Evolutionary conservation across 2,113 vertebrate species (phyloP).

Genomic region (Nothobranchius furzeri): DNA sequence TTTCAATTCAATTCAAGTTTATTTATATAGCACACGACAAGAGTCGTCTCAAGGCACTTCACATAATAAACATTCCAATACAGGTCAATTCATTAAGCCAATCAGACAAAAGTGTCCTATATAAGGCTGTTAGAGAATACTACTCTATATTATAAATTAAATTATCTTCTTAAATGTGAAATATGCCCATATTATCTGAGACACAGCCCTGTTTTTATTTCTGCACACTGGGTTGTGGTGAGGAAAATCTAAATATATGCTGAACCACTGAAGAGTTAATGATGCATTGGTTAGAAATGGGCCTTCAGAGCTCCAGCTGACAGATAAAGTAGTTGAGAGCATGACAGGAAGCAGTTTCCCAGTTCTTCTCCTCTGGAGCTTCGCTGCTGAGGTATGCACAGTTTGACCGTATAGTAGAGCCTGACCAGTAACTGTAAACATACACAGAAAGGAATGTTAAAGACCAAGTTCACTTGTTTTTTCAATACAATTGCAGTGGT

Average conservation of each 20-base stretch:
- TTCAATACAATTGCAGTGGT: no score
- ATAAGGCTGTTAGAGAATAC: conserved; percentile 3
- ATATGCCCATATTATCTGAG: neutral
- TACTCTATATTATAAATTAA: neutral
- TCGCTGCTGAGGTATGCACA: conserved; percentile 54
- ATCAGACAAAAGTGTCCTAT: no score
- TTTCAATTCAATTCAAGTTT: no score
- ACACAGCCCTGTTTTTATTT: neutral
- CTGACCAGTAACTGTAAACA: conserved; percentile 62
- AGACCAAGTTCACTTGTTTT: no score
- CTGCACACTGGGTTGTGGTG: conserved; percentile 1
- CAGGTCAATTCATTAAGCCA: no score
- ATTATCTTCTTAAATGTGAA: neutral
- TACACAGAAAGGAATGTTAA: neutral
- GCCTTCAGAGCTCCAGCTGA: conserved; percentile 33
- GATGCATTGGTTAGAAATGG: neutral
- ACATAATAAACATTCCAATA: no score
- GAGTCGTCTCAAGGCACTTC: no score
- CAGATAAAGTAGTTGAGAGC: conserved; percentile 68
- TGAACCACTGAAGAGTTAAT: conserved; percentile 4
- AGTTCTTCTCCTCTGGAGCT: conserved; percentile 31
- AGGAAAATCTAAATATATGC: neutral
- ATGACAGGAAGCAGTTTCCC: conserved; percentile 15
- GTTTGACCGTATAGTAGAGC: neutral
- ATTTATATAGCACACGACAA: no score